These are phyloP conservation scores for Vanessa atalanta DNA, from an alignment of 1,140 invertebrate genomes.

Conservation along the genomic window DNA sequence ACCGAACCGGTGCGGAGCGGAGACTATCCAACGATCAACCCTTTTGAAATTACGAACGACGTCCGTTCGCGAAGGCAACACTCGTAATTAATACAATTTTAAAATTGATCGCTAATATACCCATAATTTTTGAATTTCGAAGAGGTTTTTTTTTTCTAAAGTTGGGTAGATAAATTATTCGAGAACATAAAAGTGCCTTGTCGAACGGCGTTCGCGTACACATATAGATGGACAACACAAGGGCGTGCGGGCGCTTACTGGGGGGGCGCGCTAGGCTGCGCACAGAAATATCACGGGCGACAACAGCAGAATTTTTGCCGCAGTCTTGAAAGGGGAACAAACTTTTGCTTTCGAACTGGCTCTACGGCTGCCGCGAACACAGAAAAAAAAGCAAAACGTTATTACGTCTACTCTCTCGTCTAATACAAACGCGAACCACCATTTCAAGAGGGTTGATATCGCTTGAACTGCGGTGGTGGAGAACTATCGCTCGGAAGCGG, in stretches of 20 bases:
- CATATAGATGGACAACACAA: constrained; percentile 59
- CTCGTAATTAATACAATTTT: not conserved
- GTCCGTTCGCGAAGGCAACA: constrained; percentile 58
- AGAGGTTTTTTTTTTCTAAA: not conserved
- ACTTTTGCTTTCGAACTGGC: constrained; percentile 82
- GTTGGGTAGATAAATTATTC: no score
- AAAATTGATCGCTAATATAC: not conserved
- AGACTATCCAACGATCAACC: constrained; percentile 77
- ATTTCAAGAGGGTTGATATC: constrained; percentile 81
- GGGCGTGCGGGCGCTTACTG: constrained; percentile 73
- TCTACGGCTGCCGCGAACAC: constrained; percentile 80
- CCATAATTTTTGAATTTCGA: not conserved
- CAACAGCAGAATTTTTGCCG: constrained; percentile 85
- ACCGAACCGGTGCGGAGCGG: constrained; percentile 59
- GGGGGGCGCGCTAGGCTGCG: constrained; percentile 80
- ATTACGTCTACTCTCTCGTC: constrained; percentile 49
- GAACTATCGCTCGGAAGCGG: constrained; percentile 50
- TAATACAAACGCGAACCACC: constrained; percentile 55
- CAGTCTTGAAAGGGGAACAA: constrained; percentile 85
- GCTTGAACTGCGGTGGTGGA: constrained; percentile 55
- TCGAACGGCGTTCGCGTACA: constrained; percentile 51
- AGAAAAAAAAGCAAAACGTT: constrained; percentile 74
- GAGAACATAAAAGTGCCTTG: constrained; percentile 41
- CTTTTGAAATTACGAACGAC: constrained; percentile 80
- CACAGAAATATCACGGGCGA: constrained; percentile 86